phyloP scores from a whole-genome alignment of 2,888 invertebrate genomes.

The Agrilus cyanescens region DNA sequence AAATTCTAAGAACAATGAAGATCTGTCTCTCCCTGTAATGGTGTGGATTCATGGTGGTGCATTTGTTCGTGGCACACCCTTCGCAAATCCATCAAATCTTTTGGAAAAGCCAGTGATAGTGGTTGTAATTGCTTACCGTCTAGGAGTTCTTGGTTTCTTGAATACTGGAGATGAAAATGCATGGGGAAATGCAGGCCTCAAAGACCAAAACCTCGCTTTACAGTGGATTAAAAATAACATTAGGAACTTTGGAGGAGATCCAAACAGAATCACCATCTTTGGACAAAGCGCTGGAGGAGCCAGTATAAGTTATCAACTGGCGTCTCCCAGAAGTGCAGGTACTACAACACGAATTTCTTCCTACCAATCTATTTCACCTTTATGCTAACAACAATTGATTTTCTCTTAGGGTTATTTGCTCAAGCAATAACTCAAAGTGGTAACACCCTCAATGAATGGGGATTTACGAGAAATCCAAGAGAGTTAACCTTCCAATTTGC shows the following conservation, averaged over 20 bases:
- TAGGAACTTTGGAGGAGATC: slow-evolving; percentile 14
- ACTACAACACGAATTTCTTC: not conserved
- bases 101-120: slow-evolving; percentile 18
- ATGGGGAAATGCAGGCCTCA: slow-evolving; percentile 16
- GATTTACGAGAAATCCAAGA: slow-evolving; percentile 4
- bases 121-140: slow-evolving; percentile 13
- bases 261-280: slow-evolving; percentile 12
- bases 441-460: slow-evolving; percentile 5
- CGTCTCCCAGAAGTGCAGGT: slow-evolving; percentile 7
- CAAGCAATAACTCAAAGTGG: slow-evolving; percentile 11
- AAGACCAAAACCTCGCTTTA: slow-evolving; percentile 12
- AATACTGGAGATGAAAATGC: slow-evolving; percentile 16
- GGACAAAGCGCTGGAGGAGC: slow-evolving; percentile 15
- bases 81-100: slow-evolving; percentile 7
- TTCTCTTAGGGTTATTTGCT: slow-evolving; percentile 5
- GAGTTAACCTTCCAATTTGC: slow-evolving; percentile 1
- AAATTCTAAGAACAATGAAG: too few species aligned
- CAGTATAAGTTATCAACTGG: slow-evolving; percentile 11
- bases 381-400: too few species aligned
- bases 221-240: slow-evolving; percentile 14
- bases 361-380: too few species aligned
- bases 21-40: slow-evolving; percentile 16
- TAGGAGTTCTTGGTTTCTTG: slow-evolving; percentile 16
- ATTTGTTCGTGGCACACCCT: slow-evolving; percentile 13
- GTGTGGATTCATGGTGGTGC: slow-evolving; percentile 20